Percentiles rank a stretch among this genome's conserved stretches.
Evolutionary conservation across 2,113 vertebrate genomes (phyloP).

Genomic region (Myrmecophaga tridactyla): DNA sequence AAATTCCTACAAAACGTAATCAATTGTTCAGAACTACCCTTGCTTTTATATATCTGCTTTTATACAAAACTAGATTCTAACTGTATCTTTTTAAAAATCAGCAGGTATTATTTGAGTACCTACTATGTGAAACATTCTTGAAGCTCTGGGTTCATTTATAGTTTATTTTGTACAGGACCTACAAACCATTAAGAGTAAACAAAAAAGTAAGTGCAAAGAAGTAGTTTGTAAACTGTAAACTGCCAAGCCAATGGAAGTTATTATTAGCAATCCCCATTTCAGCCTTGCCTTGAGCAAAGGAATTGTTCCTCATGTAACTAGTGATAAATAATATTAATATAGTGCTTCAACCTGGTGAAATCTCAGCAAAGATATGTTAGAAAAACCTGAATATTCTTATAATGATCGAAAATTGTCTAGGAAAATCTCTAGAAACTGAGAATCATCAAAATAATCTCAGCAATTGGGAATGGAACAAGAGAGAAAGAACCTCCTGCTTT

Average conservation of each 20-base stretch:
- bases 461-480: neutral
- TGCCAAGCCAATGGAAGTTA: slow-evolving; percentile 51
- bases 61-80: neutral
- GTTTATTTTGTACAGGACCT: slow-evolving; percentile 24
- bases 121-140: neutral
- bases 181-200: neutral
- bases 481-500: neutral
- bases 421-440: slow-evolving; percentile 32
- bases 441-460: slow-evolving; percentile 25
- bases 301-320: neutral
- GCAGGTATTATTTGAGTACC: neutral
- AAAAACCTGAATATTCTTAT: neutral
- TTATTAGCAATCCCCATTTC: slow-evolving; percentile 23
- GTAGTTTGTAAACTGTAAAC: slow-evolving; percentile 6
- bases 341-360: neutral
- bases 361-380: neutral
- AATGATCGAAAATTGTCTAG: slow-evolving; percentile 36
- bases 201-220: neutral
- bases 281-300: neutral
- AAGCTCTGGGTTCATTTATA: neutral
- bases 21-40: neutral
- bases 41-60: slow-evolving; percentile 6
- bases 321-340: slow-evolving; percentile 51
- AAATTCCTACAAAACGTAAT: neutral
- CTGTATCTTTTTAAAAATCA: slow-evolving; percentile 10